Evolutionary conservation across 2,888 invertebrate genomes (phyloP).

Genomic region (Andrena chrysosceles): DNA sequence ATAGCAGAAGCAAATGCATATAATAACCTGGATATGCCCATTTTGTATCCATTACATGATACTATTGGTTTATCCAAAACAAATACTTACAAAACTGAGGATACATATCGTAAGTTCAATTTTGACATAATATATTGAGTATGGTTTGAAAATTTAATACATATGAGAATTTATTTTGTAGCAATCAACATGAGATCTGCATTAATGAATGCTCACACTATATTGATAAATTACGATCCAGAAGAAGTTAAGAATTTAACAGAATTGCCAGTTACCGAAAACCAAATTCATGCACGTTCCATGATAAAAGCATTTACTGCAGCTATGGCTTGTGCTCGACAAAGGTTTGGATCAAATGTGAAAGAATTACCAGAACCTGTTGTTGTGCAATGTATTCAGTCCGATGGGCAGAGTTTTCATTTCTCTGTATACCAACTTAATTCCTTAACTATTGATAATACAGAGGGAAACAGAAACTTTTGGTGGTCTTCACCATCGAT

Average conservation of each 20-base stretch:
- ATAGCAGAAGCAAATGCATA: constrained; percentile 83
- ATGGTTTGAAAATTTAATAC: constrained; percentile 10
- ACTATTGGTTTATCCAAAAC: constrained; percentile 89
- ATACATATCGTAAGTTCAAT: constrained; percentile 90
- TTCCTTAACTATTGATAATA: constrained; percentile 89
- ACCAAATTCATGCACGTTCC: constrained; percentile 90
- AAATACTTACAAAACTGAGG: constrained; percentile 88
- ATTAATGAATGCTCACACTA: constrained; percentile 90
- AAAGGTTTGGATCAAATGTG: constrained; percentile 89
- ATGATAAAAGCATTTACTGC: constrained; percentile 91
- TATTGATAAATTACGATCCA: constrained; percentile 90
- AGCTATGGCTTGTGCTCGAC: constrained; percentile 92
- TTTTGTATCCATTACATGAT: constrained; percentile 91
- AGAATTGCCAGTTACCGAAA: constrained; percentile 88
- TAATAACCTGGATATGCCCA: constrained; percentile 87
- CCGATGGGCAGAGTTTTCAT: constrained; percentile 91
- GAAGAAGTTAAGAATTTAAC: constrained; percentile 89
- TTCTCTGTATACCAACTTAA: constrained; percentile 95
- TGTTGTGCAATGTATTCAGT: constrained; percentile 93
- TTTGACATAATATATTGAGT: not conserved
- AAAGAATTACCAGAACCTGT: constrained; percentile 91
- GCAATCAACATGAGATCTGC: constrained; percentile 85
- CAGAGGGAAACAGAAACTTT: constrained; percentile 89
- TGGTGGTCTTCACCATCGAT: constrained; percentile 91
- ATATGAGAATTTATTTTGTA: constrained; percentile 74